Evolutionary conservation across 2,797 vertebrate genomes (phyloP).

Genomic region (Peromyscus eremicus): DNA sequence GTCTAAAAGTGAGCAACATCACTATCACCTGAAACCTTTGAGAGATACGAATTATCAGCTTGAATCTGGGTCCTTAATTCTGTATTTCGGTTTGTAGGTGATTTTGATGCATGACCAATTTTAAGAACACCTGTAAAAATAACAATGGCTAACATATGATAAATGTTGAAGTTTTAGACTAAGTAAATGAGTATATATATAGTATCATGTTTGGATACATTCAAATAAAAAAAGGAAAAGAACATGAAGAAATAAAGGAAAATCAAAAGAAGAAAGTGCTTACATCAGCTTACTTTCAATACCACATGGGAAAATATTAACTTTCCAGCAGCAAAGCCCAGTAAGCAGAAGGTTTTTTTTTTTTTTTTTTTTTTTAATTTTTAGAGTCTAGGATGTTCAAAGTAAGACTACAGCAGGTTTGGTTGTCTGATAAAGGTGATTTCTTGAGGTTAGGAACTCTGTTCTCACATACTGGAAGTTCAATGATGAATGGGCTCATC

Average conservation of each 20-base stretch:
- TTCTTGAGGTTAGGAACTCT: background rate
- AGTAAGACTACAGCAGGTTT: background rate
- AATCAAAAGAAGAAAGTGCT: slow-evolving; percentile 1
- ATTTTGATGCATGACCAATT: background rate
- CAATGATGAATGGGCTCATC: background rate
- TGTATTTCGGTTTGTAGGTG: background rate
- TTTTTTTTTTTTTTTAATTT: background rate
- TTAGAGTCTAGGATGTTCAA: background rate
- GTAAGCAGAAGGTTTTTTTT: background rate
- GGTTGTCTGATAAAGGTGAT: background rate
- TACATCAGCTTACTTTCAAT: background rate
- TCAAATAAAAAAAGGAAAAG: background rate
- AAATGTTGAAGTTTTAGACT: background rate
- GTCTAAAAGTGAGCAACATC: background rate
- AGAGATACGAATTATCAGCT: background rate
- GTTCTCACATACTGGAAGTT: background rate
- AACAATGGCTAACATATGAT: background rate
- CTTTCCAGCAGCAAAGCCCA: background rate
- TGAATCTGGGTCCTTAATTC: background rate
- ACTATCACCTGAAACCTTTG: background rate
- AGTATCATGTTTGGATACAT: background rate
- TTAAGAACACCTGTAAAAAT: background rate
- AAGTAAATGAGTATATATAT: background rate
- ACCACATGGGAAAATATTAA: background rate
- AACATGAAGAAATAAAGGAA: background rate